Conservation (phyloP, 2,113 vertebrate species). For the Sceloporus undulatus region DNA sequence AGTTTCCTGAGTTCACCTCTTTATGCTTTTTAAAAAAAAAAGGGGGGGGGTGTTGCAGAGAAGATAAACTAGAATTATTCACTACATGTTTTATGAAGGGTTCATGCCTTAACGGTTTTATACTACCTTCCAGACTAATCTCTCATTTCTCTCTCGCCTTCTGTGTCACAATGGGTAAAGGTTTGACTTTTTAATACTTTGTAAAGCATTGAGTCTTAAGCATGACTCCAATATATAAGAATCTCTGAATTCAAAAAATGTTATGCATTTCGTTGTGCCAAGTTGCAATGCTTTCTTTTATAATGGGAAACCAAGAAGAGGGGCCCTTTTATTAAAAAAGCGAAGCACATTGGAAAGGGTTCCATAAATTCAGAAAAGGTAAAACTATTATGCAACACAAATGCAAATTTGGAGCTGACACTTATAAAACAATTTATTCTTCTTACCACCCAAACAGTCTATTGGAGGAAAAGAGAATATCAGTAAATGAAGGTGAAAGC, state of each 20-base stretch:
- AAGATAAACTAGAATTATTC: neutral
- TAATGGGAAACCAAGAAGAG: conserved; percentile 25
- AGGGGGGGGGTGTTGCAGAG: too few relatives aligned
- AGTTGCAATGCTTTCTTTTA: conserved; percentile 21
- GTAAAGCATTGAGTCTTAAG: neutral
- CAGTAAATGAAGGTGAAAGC: neutral
- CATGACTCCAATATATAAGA: neutral
- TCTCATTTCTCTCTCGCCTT: neutral
- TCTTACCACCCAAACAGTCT: conserved; percentile 12
- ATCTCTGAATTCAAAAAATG: neutral
- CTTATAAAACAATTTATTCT: neutral
- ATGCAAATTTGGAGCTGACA: neutral
- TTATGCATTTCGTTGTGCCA: neutral
- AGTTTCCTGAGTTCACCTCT: neutral
- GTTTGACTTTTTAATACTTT: neutral
- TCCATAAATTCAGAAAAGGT: conserved; percentile 28
- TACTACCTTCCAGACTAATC: neutral
- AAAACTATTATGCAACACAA: conserved; percentile 24
- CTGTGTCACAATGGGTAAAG: neutral
- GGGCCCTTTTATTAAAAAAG: conserved; percentile 26
- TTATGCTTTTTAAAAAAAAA: neutral
- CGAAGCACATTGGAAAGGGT: conserved; percentile 34
- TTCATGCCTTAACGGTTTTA: neutral
- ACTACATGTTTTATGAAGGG: neutral
- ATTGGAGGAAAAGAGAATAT: neutral